These are phyloP conservation scores for Anthonomus grandis DNA, from an alignment of 1,140 invertebrate genomes.

Conservation along the genomic window DNA sequence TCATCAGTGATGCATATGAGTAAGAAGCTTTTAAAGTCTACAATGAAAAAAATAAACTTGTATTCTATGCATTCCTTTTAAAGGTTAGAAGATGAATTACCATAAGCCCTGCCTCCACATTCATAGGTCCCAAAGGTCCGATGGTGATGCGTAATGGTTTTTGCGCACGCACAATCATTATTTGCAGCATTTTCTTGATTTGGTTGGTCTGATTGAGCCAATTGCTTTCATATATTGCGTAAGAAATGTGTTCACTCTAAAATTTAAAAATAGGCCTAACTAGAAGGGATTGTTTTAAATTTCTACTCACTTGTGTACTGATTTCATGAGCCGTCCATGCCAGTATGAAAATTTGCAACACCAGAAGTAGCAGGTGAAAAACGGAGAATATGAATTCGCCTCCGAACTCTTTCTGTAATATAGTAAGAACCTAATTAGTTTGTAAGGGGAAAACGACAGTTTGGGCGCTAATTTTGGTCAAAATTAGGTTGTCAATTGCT, in stretches of 20 bases:
- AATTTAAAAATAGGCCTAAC: not conserved
- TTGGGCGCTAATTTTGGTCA: too few relatives aligned
- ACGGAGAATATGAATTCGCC: not conserved
- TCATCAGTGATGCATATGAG: constrained; percentile 1
- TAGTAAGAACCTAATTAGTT: not conserved
- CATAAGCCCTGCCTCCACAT: not conserved
- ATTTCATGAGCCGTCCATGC: not conserved
- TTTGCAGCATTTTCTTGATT: not conserved
- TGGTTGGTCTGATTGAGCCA: constrained; percentile 1
- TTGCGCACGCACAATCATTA: not conserved
- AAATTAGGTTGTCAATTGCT: too few relatives aligned
- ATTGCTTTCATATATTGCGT: not conserved
- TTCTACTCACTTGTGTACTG: not conserved
- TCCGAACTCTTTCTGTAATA: not conserved
- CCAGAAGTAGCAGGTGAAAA: not conserved
- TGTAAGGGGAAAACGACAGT: too few relatives aligned
- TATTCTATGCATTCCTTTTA: not conserved
- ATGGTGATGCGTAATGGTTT: constrained; percentile 3
- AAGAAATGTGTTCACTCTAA: not conserved
- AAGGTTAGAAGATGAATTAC: not conserved
- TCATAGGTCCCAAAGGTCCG: constrained; percentile 1
- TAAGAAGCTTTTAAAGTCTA: not conserved
- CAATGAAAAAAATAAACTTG: not conserved
- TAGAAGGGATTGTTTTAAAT: not conserved
- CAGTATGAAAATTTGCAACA: not conserved